A percentile compares a stretch with the other conserved stretches of the same genome.
Evolutionary conservation across 2,888 invertebrate species (phyloP).

Genomic region (Drosophila demipolita): DNA sequence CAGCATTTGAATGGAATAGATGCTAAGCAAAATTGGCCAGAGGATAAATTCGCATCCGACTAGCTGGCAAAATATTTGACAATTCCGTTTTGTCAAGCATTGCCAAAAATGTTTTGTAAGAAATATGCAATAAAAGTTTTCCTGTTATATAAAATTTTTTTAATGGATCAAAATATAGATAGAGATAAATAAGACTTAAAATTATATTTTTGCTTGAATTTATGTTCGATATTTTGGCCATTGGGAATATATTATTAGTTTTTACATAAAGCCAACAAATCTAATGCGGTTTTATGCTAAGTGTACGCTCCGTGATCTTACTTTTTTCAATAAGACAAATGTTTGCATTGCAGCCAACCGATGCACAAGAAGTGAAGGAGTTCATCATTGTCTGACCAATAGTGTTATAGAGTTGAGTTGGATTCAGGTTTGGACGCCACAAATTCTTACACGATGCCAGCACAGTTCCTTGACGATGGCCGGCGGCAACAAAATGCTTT

Average conservation of each 20-base stretch:
- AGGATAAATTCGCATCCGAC: neutral
- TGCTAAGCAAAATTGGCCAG: slow-evolving; percentile 8
- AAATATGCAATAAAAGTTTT: neutral
- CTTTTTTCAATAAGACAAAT: slow-evolving; percentile 98
- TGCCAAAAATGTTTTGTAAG: neutral
- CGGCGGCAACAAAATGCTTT: slow-evolving; percentile 97
- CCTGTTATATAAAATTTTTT: neutral
- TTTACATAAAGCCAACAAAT: neutral
- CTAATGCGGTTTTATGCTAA: neutral
- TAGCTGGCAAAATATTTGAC: slow-evolving; percentile 20
- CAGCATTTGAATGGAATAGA: slow-evolving; percentile 6
- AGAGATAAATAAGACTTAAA: neutral
- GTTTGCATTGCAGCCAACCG: slow-evolving; percentile 98
- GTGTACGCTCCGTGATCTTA: slow-evolving; percentile 93
- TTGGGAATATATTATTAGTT: neutral
- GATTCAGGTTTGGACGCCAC: slow-evolving; percentile 94
- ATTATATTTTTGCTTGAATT: neutral
- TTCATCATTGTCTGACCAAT: slow-evolving; percentile 97
- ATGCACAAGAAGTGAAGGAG: slow-evolving; percentile 97
- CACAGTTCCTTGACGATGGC: slow-evolving; percentile 94
- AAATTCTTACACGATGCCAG: slow-evolving; percentile 98
- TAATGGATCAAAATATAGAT: neutral
- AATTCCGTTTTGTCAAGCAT: neutral
- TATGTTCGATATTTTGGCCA: neutral
- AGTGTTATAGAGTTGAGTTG: slow-evolving; percentile 97